Evolutionary conservation across 1,140 invertebrate species (phyloP), one percentile per base, ranked within the genome.

Genomic region (Druon quercuslanigerum): DNA sequence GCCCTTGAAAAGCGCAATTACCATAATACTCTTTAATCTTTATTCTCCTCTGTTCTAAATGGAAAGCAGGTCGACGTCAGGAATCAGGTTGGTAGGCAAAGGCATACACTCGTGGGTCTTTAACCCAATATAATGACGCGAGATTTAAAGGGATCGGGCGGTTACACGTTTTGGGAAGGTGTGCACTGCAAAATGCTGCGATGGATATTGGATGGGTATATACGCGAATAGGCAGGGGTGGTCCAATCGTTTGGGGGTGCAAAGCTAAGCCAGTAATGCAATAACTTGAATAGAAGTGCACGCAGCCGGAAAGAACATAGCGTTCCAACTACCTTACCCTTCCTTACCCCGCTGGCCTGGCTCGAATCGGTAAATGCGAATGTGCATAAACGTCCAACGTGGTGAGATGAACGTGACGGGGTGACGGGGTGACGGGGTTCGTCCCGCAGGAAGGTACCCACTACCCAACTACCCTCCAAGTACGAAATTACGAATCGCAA

Each of bases 241-340:
- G 81, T 82, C 76, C 76, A 76, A 82, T 77, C 76, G 77, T 83
- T 79, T 76, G 86, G 84, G 86, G 86, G 85, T 80, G 84, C 84
- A 85, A 88, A 85, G 88, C 88, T 90, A 89, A 91, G 89, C 89
- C 88, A 84, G 87, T 91, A 90, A 91, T 90, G 90, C 89, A 90
- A 91, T 91, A 91, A 91, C 89, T 87, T 84, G 86, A 88, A 89
- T 88, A 88, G 86, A 87, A 83, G 85, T 75, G 85, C 77, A 89
- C 83, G 86, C 86, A 89, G 84, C 83, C 88, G 84, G 88, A 90
- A 90, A 90, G 84, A 86, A 89, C 60, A 66, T 66, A 66, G 60
- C 25, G 16, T 33, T 66, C 60, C 83, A 84, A 78, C 80, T 79
- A 85, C 77, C 79, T 78, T 78, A 75, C 57, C 19, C 51, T 19